Base-by-base conservation (phyloP, 2,797 vertebrate species). In the Merluccius polli region DNA sequence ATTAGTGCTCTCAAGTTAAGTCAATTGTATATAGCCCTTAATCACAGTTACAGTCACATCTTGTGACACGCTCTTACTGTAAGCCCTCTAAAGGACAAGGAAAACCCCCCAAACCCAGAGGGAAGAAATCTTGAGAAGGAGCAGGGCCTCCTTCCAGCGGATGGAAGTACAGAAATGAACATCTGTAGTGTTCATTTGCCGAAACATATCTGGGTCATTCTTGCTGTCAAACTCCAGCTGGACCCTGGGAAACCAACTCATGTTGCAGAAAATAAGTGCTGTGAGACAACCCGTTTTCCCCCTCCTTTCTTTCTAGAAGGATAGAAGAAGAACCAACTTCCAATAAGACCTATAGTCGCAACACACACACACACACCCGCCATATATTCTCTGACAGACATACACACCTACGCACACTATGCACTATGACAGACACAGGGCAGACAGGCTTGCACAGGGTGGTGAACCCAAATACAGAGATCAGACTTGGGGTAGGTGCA, bases 331-430 rank as follows among this genome's bases (percentile, higher is more conserved):
- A 48, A 48, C 15, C 44, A 48, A 3, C 44, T 4, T 48, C 44
- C 44, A 48, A 48, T 16, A 48, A 48, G 13, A 48, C 44, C 44
- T 48, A 48, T 74, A 71, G n/a, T 82, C 74, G 63, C 33, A 71
- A 76, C 79, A 77, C 52, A 21, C 35, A 77, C 33, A 32, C 68
- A 68, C 75, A n/a, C 44, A 29, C 35, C 11, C 59, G 75, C n/a
- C 36, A 74, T 44, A 48, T 21, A 77, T 7, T 70, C 76, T 68
- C 70, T 70, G 16, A 68, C 10, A 16, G 36, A 75, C 72, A 78
- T 48, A 72, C 35, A 76, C 75, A 73, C 68, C 77, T 30, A 31
- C 75, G 75, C 44, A 69, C 71, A 72, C 71, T n/a, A 41, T 21
- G 41, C 70, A 72, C 71, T n/a, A n/a, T n/a, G n/a, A 72, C 35